Evolutionary conservation across 2,113 vertebrate genomes (phyloP), one percentile per base, ranked within the genome.

Genomic region (Nyctibius bracteatus): DNA sequence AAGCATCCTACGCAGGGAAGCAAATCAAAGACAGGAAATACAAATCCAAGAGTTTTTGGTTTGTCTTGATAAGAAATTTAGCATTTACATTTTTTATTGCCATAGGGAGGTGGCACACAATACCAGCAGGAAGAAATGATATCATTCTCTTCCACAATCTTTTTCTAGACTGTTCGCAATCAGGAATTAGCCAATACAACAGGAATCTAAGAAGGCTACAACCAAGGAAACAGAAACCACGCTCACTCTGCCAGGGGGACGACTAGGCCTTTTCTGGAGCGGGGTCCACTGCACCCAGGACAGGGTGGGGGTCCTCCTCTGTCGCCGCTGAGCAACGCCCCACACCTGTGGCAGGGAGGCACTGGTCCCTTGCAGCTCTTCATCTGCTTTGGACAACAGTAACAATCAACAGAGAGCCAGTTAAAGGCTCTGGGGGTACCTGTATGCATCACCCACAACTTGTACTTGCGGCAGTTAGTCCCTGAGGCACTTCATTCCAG

Each of bases 41-140:
- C 55, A 92, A 94, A 94, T 67, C 75, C 89, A 92, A 58, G 80
- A 67, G 80, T 74, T 88, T 54, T 75, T 96, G 91, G 20, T 55
- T 90, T 89, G 80, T 71, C 83, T 90, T 0, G 2, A 79, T 95
- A 94, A 94, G 88, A 95, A 88, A 91, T 84, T 24, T 55, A 84
- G 77, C 72, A 84, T 94, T 95, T 90, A 74, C 28, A 66, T 66
- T 92, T 96, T 91, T 90, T 88, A 88, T 84, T 89, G 94, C 86
- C 83, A 66, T 16, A 39, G 63, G 82, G 92, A 94, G 75, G 91
- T 73, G 72, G 82, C 35, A 78, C 35, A 94, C 86, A 95, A 84
- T 67, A 96, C 86, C 72, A 94, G 83, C 86, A 94, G 92, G 91
- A 97, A 91, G 39, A 95, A 89, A 92, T 96, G 4, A 30, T 89